Percentiles rank a stretch among this genome's conserved stretches.
Evolutionary conservation across 2,113 vertebrate species (phyloP).

Genomic region (Nettapus auritus): DNA sequence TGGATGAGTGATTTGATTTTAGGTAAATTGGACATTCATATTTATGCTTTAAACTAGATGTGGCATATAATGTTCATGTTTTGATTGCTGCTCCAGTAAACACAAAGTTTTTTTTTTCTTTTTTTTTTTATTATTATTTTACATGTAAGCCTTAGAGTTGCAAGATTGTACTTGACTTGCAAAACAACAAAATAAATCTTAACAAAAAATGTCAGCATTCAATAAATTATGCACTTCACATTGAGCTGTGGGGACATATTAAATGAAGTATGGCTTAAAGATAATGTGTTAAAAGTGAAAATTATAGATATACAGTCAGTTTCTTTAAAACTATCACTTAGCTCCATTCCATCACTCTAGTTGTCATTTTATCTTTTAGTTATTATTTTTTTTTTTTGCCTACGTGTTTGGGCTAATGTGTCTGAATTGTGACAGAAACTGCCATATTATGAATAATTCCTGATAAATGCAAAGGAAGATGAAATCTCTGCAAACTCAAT

Average conservation of each 20-base stretch:
- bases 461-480: slow-evolving; percentile 5
- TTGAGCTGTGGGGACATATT: background rate
- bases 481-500: slow-evolving; percentile 5
- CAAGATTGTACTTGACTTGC: slow-evolving; percentile 34
- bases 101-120: background rate
- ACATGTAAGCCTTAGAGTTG: background rate
- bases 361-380: slow-evolving; percentile 17
- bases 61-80: slow-evolving; percentile 31
- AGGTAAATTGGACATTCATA: slow-evolving; percentile 33
- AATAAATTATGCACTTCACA: slow-evolving; percentile 29
- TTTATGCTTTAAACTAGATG: slow-evolving; percentile 45
- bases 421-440: slow-evolving; percentile 36
- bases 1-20: slow-evolving; percentile 49
- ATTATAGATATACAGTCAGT: slow-evolving; percentile 30
- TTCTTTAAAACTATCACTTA: slow-evolving; percentile 47
- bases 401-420: background rate
- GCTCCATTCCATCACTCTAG: slow-evolving; percentile 1
- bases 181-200: slow-evolving; percentile 63
- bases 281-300: slow-evolving; percentile 47
- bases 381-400: background rate
- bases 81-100: slow-evolving; percentile 52
- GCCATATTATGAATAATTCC: slow-evolving; percentile 4
- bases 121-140: background rate
- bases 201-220: background rate
- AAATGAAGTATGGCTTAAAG: slow-evolving; percentile 50